Percentiles rank a stretch among this genome's conserved stretches.
Conservation (phyloP, 2,888 invertebrate genomes). For the Scaptomyza cyrtandrae region DNA sequence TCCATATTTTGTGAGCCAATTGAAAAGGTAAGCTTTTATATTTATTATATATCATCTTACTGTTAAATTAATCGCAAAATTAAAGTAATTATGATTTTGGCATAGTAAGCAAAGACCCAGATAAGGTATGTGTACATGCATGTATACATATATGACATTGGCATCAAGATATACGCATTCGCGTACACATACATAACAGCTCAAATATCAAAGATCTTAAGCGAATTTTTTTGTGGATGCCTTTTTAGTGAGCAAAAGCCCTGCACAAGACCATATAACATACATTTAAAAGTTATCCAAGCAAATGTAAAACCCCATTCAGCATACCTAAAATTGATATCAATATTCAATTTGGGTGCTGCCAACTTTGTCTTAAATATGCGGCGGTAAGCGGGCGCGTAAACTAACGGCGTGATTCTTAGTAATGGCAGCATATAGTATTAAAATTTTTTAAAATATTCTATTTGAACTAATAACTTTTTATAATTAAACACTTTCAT, state of each 20-base stretch:
- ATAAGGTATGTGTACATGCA: slow-evolving; percentile 48
- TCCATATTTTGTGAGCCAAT: not conserved
- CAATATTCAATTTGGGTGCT: slow-evolving; percentile 65
- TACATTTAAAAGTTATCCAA: slow-evolving; percentile 5
- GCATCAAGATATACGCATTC: slow-evolving; percentile 29
- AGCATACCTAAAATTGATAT: slow-evolving; percentile 72
- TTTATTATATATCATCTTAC: slow-evolving; percentile 6
- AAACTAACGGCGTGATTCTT: slow-evolving; percentile 30
- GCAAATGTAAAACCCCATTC: slow-evolving; percentile 41
- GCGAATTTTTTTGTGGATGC: not conserved
- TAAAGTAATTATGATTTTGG: slow-evolving; percentile 27
- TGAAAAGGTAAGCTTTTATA: slow-evolving; percentile 23
- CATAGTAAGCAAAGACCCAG: slow-evolving; percentile 46
- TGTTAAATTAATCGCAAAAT: slow-evolving; percentile 15
- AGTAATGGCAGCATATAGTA: not conserved
- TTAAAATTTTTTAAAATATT: not conserved
- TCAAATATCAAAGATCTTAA: not conserved
- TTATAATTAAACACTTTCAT: not conserved
- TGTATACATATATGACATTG: slow-evolving; percentile 42
- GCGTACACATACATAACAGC: slow-evolving; percentile 41
- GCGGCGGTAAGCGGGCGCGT: slow-evolving; percentile 33
- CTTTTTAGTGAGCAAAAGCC: not conserved
- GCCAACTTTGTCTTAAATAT: slow-evolving; percentile 44
- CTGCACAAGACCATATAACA: not conserved
- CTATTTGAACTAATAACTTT: not conserved